Conservation (phyloP, 1,140 invertebrate species). For the Drosophila sproati region DNA sequence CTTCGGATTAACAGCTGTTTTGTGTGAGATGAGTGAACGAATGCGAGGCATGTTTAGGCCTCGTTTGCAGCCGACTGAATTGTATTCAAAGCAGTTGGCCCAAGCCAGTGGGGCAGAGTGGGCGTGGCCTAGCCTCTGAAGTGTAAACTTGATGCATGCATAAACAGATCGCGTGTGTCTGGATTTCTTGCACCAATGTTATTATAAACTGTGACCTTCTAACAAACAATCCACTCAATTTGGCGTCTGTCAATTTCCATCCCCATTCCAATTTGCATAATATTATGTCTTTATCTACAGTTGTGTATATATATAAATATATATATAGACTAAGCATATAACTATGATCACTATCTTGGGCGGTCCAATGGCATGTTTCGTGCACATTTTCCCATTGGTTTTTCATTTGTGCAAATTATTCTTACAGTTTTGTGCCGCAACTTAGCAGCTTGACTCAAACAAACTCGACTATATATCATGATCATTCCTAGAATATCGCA, state of each 20-base stretch:
- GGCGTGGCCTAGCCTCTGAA: constrained; percentile 49
- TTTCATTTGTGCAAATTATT: background rate
- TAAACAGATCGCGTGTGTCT: constrained; percentile 23
- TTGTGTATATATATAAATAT: constrained; percentile 8
- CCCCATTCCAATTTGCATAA: constrained; percentile 55
- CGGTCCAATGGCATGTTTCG: constrained; percentile 72
- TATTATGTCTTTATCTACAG: constrained; percentile 62
- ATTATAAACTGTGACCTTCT: constrained; percentile 16
- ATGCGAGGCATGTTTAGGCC: constrained; percentile 54
- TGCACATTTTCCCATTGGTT: constrained; percentile 22
- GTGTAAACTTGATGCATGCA: constrained; percentile 55
- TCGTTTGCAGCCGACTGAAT: constrained; percentile 49
- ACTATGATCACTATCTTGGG: constrained; percentile 55
- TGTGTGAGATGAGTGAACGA: constrained; percentile 21
- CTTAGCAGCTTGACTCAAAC: constrained; percentile 51
- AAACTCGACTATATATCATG: background rate
- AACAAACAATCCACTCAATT: background rate
- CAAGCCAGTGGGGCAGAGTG: background rate
- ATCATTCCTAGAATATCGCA: constrained; percentile 15
- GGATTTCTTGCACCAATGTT: constrained; percentile 9
- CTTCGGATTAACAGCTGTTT: constrained; percentile 20
- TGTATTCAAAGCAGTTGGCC: constrained; percentile 28
- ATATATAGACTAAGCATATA: background rate
- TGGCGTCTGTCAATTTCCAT: constrained; percentile 51
- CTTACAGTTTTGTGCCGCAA: constrained; percentile 43